phyloP scores from a whole-genome alignment of 92 coral and sea anemone genomes.

The Metridium senile region DNA sequence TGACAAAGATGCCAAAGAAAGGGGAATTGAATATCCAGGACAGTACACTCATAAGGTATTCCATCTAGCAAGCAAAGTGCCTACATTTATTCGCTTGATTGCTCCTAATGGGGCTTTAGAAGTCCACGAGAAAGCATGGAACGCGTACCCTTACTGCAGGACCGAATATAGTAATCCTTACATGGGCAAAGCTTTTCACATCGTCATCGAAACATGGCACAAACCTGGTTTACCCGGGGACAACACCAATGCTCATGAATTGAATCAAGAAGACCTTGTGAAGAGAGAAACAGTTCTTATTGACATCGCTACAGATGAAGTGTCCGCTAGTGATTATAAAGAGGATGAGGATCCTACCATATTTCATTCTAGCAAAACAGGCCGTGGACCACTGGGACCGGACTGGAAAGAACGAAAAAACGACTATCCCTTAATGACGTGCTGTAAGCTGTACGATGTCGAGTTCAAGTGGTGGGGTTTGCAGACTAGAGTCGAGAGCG shows the following conservation, averaged over 20 bases:
- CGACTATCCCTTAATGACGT: slow-evolving; percentile 79
- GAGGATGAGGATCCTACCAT: slow-evolving; percentile 84
- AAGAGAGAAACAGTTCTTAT: slow-evolving; percentile 65
- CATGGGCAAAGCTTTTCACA: slow-evolving; percentile 65
- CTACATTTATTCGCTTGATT: slow-evolving; percentile 55
- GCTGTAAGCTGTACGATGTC: slow-evolving; percentile 89
- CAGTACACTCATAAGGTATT: slow-evolving; percentile 89
- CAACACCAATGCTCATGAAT: slow-evolving; percentile 69
- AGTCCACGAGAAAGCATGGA: slow-evolving; percentile 92
- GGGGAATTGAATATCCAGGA: slow-evolving; percentile 22
- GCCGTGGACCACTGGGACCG: slow-evolving; percentile 80
- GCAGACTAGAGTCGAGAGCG: slow-evolving; percentile 63
- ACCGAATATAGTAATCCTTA: slow-evolving; percentile 83
- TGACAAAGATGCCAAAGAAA: slow-evolving; percentile 13
- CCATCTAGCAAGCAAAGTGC: slow-evolving; percentile 75
- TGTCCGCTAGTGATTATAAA: slow-evolving; percentile 68
- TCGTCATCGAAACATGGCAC: slow-evolving; percentile 83
- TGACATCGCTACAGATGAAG: slow-evolving; percentile 55
- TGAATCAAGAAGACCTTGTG: slow-evolving; percentile 27
- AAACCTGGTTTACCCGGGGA: slow-evolving; percentile 50
- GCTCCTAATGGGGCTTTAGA: slow-evolving; percentile 85
- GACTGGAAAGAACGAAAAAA: slow-evolving; percentile 39
- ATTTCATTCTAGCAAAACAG: slow-evolving; percentile 76
- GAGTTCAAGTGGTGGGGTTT: slow-evolving; percentile 89
- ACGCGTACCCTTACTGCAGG: slow-evolving; percentile 92